phyloP scores from a whole-genome alignment of 2,113 vertebrate genomes.

The Cygnus buccinator region DNA sequence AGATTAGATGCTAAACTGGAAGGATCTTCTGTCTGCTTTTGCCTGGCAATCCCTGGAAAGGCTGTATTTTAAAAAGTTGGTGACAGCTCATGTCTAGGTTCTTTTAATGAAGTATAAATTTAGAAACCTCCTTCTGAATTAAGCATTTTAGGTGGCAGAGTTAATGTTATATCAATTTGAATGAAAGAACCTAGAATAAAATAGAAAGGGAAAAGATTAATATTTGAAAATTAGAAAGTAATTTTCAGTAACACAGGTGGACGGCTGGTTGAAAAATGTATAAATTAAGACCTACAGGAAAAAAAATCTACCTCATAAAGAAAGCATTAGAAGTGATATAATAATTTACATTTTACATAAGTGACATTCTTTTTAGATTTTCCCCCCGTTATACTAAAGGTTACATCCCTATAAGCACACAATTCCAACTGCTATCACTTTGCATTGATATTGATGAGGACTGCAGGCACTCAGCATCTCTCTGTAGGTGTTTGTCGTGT shows the following conservation, averaged over 20 bases:
- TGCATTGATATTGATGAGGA: slow-evolving; percentile 7
- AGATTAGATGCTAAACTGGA: background rate
- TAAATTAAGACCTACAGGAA: slow-evolving; percentile 48
- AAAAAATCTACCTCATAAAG: background rate
- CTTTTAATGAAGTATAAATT: slow-evolving; percentile 68
- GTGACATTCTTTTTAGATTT: slow-evolving; percentile 2
- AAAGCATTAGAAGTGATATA: slow-evolving; percentile 45
- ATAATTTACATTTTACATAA: slow-evolving; percentile 54
- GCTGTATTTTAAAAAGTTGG: slow-evolving; percentile 36
- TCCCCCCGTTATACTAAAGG: background rate
- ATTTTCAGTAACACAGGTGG: slow-evolving; percentile 48
- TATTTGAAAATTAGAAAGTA: slow-evolving; percentile 58
- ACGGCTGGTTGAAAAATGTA: slow-evolving; percentile 46
- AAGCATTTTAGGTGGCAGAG: slow-evolving; percentile 42
- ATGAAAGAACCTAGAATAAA: slow-evolving; percentile 43
- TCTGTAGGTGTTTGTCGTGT: background rate
- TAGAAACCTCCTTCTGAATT: slow-evolving; percentile 66
- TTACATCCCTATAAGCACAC: background rate
- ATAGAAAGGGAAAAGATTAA: slow-evolving; percentile 61
- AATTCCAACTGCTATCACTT: background rate
- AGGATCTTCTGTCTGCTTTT: slow-evolving; percentile 1
- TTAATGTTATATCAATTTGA: slow-evolving; percentile 60
- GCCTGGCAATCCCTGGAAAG: background rate
- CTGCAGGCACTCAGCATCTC: background rate
- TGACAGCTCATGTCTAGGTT: slow-evolving; percentile 27